Conservation (phyloP, 2,113 vertebrate genomes). For the Eurystomus gularis region DNA sequence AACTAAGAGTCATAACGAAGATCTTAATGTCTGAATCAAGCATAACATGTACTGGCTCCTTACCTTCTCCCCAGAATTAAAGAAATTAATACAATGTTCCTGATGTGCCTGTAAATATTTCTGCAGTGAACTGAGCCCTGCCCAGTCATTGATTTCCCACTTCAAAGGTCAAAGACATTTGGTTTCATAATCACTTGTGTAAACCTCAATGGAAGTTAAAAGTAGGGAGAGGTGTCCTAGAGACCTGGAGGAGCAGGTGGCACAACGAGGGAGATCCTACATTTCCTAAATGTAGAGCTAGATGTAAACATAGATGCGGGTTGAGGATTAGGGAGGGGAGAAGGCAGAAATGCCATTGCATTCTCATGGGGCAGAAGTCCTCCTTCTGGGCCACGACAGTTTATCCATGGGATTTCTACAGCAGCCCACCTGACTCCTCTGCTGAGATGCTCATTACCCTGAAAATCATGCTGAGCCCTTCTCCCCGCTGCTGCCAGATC, state of each 20-base stretch:
- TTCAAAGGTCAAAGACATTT: not conserved
- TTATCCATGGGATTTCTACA: not conserved
- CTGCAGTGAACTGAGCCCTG: not conserved
- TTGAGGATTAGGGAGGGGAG: not conserved
- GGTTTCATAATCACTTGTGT: not conserved
- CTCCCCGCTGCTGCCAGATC: not conserved
- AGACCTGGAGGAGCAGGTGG: not conserved
- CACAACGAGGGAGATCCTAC: not conserved
- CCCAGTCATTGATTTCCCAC: not conserved
- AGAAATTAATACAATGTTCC: not conserved
- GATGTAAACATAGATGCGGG: not conserved
- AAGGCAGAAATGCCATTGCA: not conserved
- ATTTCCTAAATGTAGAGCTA: not conserved
- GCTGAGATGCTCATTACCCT: not conserved
- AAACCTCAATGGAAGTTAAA: not conserved
- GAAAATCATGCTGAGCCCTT: not conserved
- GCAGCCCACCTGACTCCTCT: not conserved
- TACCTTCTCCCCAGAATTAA: not conserved
- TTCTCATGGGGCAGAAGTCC: rapidly evolving
- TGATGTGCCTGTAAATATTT: not conserved
- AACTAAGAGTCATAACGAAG: not conserved
- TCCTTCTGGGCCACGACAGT: rapidly evolving
- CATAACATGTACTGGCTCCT: not conserved
- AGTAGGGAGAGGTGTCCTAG: not conserved
- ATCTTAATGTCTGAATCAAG: not conserved